Evolutionary conservation across 2,888 invertebrate species (phyloP).

Genomic region (Notodonta dromedarius): DNA sequence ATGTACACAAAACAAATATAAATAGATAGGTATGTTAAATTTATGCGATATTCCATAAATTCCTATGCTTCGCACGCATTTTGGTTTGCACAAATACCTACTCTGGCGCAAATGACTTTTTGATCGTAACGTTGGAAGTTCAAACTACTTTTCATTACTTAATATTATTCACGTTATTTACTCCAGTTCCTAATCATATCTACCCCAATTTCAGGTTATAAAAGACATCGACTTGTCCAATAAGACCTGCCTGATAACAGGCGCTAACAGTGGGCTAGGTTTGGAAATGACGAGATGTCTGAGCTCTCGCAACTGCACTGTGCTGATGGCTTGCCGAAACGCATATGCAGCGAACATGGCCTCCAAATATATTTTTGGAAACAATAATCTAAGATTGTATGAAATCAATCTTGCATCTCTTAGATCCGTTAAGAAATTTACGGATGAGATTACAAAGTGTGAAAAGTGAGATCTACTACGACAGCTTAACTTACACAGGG

Average conservation of each 20-base stretch:
- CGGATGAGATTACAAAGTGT: conserved; percentile 52
- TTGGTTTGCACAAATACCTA: too few species aligned
- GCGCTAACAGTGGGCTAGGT: conserved; percentile 97
- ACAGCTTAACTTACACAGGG: too few species aligned
- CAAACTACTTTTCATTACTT: too few species aligned
- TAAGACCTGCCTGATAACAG: conserved; percentile 94
- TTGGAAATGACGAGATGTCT: conserved; percentile 94
- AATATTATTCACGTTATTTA: too few species aligned
- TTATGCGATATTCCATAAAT: too few species aligned
- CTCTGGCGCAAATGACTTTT: too few species aligned
- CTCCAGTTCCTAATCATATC: too few species aligned
- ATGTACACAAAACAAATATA: not conserved
- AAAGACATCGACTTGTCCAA: conserved; percentile 92
- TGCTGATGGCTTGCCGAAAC: conserved; percentile 94
- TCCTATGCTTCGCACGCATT: too few species aligned
- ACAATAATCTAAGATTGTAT: conserved; percentile 49
- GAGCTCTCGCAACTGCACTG: conserved; percentile 91
- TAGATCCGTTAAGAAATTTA: conserved; percentile 64
- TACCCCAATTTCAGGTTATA: conserved; percentile 79
- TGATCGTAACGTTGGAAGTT: too few species aligned
- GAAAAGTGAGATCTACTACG: conserved; percentile 47
- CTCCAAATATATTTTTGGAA: conserved; percentile 50
- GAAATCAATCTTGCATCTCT: conserved; percentile 70
- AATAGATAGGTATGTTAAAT: too few species aligned
- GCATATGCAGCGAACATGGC: conserved; percentile 83